These are phyloP conservation scores for Heliconius ethilla DNA, from an alignment of 2,888 invertebrate species.

Conservation along the genomic window DNA sequence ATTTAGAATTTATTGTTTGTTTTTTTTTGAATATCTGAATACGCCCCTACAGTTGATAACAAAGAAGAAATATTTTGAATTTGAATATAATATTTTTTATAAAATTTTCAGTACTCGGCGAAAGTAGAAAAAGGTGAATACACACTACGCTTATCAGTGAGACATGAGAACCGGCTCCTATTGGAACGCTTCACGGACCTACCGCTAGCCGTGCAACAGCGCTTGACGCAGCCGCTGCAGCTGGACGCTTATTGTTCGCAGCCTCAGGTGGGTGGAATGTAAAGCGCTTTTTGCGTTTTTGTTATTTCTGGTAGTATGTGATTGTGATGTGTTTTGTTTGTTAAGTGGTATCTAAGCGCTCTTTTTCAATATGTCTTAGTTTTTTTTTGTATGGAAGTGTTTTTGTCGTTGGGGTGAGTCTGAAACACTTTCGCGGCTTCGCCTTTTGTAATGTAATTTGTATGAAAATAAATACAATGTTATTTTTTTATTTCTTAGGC, in stretches of 20 bases:
- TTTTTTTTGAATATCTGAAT: too few relatives aligned
- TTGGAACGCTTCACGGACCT: slow-evolving; percentile 93
- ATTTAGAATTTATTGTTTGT: too few relatives aligned
- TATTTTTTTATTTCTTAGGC: slow-evolving; percentile 80
- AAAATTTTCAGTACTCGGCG: slow-evolving; percentile 84
- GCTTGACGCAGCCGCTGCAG: slow-evolving; percentile 86
- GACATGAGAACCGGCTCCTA: slow-evolving; percentile 93
- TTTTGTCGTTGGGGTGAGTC: too few relatives aligned
- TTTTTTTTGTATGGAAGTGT: too few relatives aligned
- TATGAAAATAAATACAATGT: neutral
- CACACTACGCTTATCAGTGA: slow-evolving; percentile 90
- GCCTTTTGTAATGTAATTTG: neutral
- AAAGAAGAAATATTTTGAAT: too few relatives aligned
- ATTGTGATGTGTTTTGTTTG: neutral
- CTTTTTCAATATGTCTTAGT: too few relatives aligned
- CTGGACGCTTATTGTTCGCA: slow-evolving; percentile 87
- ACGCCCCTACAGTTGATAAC: too few relatives aligned
- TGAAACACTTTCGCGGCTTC: neutral
- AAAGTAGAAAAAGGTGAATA: slow-evolving; percentile 99
- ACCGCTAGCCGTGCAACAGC: slow-evolving; percentile 88
- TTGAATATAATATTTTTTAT: neutral
- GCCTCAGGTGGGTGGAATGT: slow-evolving; percentile 56
- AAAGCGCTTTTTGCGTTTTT: neutral
- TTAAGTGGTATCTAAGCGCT: too few relatives aligned
- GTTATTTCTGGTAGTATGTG: neutral